Evolutionary conservation across 2,797 vertebrate genomes (phyloP).

Genomic region (Falco peregrinus): DNA sequence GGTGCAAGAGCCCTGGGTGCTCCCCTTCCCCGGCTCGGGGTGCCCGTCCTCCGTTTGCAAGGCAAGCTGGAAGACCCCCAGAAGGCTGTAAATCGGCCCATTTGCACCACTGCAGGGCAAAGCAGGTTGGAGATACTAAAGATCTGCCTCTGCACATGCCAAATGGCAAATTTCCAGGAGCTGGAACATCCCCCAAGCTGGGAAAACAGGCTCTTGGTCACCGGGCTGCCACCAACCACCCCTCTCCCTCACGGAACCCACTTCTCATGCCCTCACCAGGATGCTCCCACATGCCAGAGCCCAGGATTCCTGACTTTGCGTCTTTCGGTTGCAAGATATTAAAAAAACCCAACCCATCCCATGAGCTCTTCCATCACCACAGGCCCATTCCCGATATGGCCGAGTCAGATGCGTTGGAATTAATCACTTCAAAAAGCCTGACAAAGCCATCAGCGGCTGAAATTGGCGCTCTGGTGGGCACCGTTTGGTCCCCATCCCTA

Average conservation of each 20-base stretch:
- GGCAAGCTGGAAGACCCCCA: background rate
- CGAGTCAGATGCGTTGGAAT: background rate
- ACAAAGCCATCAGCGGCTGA: background rate
- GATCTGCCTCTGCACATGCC: background rate
- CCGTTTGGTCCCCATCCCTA: rapidly evolving
- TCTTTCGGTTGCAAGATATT: background rate
- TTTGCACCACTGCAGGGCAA: background rate
- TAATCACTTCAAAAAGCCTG: background rate
- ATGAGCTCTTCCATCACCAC: background rate
- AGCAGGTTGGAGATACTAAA: background rate
- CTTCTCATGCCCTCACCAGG: background rate
- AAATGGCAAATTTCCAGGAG: background rate
- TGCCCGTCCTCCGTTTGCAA: background rate
- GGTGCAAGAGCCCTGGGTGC: rapidly evolving
- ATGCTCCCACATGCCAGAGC: background rate
- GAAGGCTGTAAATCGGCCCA: background rate
- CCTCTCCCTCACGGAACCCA: background rate
- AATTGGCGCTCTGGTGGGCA: background rate
- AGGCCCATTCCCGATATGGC: background rate
- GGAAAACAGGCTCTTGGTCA: background rate
- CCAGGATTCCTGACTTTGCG: background rate
- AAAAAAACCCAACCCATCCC: background rate
- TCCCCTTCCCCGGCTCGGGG: background rate
- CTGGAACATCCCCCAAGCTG: rapidly evolving
- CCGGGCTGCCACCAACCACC: background rate